Evolutionary conservation across 1,140 invertebrate species (phyloP).

Genomic region (Sitodiplosis mosellana): DNA sequence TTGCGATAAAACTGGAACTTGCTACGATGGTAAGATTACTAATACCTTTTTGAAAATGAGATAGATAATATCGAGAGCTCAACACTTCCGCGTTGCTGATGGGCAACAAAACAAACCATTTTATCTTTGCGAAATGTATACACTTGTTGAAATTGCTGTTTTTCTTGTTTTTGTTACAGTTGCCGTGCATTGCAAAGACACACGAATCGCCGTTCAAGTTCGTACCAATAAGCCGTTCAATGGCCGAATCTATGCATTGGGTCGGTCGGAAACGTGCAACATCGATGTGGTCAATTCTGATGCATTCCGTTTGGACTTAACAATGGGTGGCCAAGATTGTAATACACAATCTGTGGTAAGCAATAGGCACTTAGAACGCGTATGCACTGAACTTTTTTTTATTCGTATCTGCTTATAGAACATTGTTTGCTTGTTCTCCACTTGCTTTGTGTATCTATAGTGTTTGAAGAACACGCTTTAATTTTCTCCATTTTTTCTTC

Average conservation of each 20-base stretch:
- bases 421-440: background rate
- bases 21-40: slow-evolving; percentile 60
- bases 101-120: no score
- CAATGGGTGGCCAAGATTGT: slow-evolving; percentile 84
- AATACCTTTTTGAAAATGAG: background rate
- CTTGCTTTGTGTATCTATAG: background rate
- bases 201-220: slow-evolving; percentile 79
- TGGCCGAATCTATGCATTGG: slow-evolving; percentile 81
- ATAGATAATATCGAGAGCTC: background rate
- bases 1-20: slow-evolving; percentile 86
- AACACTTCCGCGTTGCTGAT: background rate
- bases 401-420: background rate
- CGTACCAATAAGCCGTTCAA: slow-evolving; percentile 86
- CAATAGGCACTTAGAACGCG: slow-evolving; percentile 10
- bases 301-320: slow-evolving; percentile 76
- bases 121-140: no score
- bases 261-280: slow-evolving; percentile 85
- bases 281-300: slow-evolving; percentile 84
- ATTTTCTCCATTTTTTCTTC: slow-evolving; percentile 6
- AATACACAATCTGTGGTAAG: slow-evolving; percentile 81
- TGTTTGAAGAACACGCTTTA: background rate
- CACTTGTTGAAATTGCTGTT: background rate
- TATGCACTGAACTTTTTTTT: no score
- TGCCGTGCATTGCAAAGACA: slow-evolving; percentile 85
- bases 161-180: slow-evolving; percentile 36